These are phyloP conservation scores for Crenichthys baileyi DNA, from an alignment of 2,797 vertebrate species.

Conservation along the genomic window DNA sequence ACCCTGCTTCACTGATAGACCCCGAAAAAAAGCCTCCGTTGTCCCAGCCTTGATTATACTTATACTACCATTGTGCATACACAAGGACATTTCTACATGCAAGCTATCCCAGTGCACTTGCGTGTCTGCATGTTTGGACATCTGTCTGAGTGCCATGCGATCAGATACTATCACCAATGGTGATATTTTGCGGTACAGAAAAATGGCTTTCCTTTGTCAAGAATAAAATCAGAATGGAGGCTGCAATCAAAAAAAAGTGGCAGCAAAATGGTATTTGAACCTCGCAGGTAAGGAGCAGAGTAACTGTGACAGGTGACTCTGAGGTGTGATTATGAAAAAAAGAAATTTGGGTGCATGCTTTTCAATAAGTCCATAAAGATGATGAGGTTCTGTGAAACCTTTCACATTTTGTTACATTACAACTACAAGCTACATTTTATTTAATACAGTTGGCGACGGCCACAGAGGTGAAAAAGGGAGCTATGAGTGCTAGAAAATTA, in stretches of 20 bases:
- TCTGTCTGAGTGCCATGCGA: conserved; percentile 10
- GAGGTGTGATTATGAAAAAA: conserved; percentile 44
- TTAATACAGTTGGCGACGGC: neutral
- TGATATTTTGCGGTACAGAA: conserved; percentile 42
- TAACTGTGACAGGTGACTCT: conserved; percentile 18
- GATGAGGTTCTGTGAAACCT: conserved; percentile 10
- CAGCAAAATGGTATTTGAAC: conserved; percentile 47
- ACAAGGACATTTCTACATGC: neutral
- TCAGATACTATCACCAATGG: conserved; percentile 43
- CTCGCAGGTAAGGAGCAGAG: conserved; percentile 15
- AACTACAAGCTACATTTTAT: neutral
- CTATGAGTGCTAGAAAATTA: no score
- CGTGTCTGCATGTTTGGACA: conserved; percentile 1
- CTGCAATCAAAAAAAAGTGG: conserved; percentile 69
- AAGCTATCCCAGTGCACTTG: neutral
- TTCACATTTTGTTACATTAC: neutral
- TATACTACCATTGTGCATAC: conserved; percentile 9
- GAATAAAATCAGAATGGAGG: conserved; percentile 67
- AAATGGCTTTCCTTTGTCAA: conserved; percentile 48
- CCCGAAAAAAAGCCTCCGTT: conserved; percentile 47
- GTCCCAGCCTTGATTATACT: conserved; percentile 62
- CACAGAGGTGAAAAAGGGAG: neutral
- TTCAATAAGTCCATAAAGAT: conserved; percentile 27
- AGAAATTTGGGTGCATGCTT: conserved; percentile 37
- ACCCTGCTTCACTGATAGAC: conserved; percentile 65